phyloP scores from a whole-genome alignment of 2,113 vertebrate genomes.

The Oncorhynchus masou region DNA sequence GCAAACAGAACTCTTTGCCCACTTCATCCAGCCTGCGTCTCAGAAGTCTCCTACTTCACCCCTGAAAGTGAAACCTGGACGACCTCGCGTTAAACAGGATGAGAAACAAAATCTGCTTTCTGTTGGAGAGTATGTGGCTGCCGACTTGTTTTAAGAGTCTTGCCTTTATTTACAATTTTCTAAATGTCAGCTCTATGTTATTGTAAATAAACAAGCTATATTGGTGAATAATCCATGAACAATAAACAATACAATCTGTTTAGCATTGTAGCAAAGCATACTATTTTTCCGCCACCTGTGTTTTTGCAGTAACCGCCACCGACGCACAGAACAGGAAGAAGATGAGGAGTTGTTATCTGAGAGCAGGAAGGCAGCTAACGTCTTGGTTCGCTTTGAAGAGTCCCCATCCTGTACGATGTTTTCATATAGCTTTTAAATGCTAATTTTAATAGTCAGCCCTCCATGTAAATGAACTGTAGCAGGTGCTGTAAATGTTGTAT shows the following conservation, averaged over 20 bases:
- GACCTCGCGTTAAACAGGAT: conserved; percentile 81
- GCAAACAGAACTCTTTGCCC: conserved; percentile 89
- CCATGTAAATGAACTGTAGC: too few species aligned
- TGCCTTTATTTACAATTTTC: too few species aligned
- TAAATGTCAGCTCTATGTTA: neutral
- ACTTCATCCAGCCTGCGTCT: conserved; percentile 87
- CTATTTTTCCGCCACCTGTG: neutral
- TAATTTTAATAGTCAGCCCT: too few species aligned
- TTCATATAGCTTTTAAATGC: neutral
- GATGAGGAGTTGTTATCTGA: conserved; percentile 86
- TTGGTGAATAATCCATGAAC: neutral
- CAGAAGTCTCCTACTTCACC: conserved; percentile 87
- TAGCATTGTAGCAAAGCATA: neutral
- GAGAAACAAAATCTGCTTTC: conserved; percentile 86
- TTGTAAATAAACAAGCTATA: neutral
- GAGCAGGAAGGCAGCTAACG: conserved; percentile 80
- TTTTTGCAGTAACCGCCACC: conserved; percentile 78
- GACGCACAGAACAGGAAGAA: conserved; percentile 87
- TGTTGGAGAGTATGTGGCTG: conserved; percentile 81
- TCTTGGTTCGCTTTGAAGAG: conserved; percentile 85
- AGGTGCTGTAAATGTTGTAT: neutral
- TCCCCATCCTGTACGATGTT: conserved; percentile 83
- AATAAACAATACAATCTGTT: neutral
- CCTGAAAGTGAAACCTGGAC: conserved; percentile 81
- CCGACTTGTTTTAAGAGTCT: neutral